These are phyloP conservation scores for Chloroclystis v-ata DNA, from an alignment of 2,888 invertebrate species.

Conservation along the genomic window DNA sequence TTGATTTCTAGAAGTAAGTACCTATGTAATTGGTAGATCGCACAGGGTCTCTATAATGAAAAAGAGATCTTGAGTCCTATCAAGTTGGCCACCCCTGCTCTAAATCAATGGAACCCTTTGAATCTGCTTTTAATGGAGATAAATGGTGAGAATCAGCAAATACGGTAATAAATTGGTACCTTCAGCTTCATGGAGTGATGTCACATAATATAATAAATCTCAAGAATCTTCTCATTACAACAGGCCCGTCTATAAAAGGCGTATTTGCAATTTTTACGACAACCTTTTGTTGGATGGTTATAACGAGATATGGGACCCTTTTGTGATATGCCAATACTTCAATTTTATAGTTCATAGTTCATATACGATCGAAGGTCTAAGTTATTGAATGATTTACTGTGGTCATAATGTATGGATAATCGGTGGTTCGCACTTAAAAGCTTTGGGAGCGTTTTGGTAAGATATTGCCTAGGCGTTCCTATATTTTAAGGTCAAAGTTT, in stretches of 20 bases:
- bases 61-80: no score
- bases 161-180: constrained; percentile 29
- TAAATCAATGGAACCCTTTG: not conserved
- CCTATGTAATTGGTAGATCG: no score
- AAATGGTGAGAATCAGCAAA: constrained; percentile 18
- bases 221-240: constrained; percentile 54
- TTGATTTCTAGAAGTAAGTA: no score
- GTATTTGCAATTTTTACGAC: constrained; percentile 73
- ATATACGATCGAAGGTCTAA: constrained; percentile 53
- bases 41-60: no score
- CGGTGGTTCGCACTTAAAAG: constrained; percentile 39
- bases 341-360: constrained; percentile 76
- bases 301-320: constrained; percentile 60
- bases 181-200: constrained; percentile 37
- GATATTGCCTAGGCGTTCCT: not conserved
- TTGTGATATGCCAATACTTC: constrained; percentile 65
- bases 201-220: constrained; percentile 32
- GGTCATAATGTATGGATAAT: constrained; percentile 69
- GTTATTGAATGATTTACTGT: constrained; percentile 67
- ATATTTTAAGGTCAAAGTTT: no score
- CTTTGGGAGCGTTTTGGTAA: constrained; percentile 17
- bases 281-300: constrained; percentile 52
- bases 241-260: constrained; percentile 45
- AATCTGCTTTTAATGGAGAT: not conserved
- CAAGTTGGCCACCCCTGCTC: no score